Conservation (phyloP, 2,113 vertebrate species). For the Laticauda colubrina region DNA sequence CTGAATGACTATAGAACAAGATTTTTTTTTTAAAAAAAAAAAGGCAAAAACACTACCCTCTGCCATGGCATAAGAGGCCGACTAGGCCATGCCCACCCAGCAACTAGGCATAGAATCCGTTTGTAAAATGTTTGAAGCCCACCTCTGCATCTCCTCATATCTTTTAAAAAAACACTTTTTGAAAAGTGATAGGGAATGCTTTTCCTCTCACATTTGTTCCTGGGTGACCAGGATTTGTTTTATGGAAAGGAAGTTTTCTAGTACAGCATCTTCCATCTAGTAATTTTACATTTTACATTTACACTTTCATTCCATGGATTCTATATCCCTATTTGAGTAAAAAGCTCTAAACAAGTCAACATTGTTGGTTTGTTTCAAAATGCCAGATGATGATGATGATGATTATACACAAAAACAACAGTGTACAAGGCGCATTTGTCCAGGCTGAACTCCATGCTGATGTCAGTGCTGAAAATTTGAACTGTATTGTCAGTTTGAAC, state of each 20-base stretch:
- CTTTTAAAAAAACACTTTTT: neutral
- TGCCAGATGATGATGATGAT: neutral
- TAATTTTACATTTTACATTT: neutral
- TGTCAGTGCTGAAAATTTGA: too few species aligned
- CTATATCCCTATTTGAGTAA: conserved; percentile 5
- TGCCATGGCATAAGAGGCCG: too few species aligned
- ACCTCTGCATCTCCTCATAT: neutral
- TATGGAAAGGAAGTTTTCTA: neutral
- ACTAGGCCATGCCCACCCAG: too few species aligned
- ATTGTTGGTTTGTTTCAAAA: conserved; percentile 15
- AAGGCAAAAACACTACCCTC: too few species aligned
- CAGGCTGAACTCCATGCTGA: too few species aligned
- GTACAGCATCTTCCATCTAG: conserved; percentile 13
- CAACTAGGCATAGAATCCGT: too few species aligned
- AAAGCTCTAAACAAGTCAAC: conserved; percentile 18
- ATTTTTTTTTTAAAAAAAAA: neutral
- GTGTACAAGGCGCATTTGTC: too few species aligned
- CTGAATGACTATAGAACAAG: neutral
- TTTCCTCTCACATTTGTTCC: neutral
- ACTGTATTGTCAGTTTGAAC: too few species aligned
- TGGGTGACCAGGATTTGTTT: neutral
- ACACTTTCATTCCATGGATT: neutral
- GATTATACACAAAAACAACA: too few species aligned
- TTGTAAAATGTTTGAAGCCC: too few species aligned
- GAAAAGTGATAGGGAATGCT: neutral